Conservation (phyloP, 2,113 vertebrate genomes). For the Pseudorasbora parva region DNA sequence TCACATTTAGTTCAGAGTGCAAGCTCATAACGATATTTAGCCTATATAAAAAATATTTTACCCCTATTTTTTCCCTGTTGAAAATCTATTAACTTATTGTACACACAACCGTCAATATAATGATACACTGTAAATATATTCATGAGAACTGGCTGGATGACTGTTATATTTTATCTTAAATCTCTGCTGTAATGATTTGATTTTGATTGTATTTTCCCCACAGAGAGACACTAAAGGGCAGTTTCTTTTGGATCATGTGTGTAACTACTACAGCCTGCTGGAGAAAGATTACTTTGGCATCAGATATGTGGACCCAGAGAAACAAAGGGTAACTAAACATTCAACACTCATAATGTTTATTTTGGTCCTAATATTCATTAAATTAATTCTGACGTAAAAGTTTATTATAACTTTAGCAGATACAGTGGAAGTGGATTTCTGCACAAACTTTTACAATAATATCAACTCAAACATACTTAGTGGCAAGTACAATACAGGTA, state of each 20-base stretch:
- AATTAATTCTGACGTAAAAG: neutral
- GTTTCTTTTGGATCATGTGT: slow-evolving; percentile 95
- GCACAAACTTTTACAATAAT: neutral
- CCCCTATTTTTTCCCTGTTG: neutral
- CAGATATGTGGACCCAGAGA: slow-evolving; percentile 96
- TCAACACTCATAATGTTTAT: neutral
- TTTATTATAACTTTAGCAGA: neutral
- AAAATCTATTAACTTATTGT: neutral
- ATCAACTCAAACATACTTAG: neutral
- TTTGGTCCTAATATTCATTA: neutral
- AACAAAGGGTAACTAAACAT: slow-evolving; percentile 84
- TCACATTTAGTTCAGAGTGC: too few species aligned
- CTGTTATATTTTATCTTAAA: neutral
- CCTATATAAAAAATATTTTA: neutral
- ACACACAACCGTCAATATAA: neutral
- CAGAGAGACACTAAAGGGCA: slow-evolving; percentile 98
- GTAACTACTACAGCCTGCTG: slow-evolving; percentile 96
- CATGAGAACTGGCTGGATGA: neutral
- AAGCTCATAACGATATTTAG: too few species aligned
- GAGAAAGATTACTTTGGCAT: slow-evolving; percentile 99
- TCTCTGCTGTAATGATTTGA: neutral
- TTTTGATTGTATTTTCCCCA: slow-evolving; percentile 52
- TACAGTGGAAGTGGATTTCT: neutral
- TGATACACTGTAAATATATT: neutral
- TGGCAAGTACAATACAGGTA: neutral